Evolutionary conservation across 2,888 invertebrate species (phyloP).

Genomic region (Aphelenchoides bicaudatus): DNA sequence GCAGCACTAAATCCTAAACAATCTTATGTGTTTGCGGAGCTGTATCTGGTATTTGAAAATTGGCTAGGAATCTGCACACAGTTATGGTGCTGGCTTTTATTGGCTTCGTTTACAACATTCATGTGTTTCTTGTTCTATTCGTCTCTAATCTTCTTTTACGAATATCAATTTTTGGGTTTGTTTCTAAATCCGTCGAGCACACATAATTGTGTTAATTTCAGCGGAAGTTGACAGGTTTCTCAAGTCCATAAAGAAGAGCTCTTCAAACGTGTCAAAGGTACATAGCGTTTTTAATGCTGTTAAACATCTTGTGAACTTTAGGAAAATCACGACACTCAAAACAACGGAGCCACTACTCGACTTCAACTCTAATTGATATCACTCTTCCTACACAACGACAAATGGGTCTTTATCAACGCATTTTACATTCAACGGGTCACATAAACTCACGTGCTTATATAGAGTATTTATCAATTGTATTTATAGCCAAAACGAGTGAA

Average conservation of each 20-base stretch:
- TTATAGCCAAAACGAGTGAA: too few relatives aligned
- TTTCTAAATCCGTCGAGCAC: too few relatives aligned
- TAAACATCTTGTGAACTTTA: too few relatives aligned
- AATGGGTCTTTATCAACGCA: too few relatives aligned
- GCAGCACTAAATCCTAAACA: constrained; percentile 21
- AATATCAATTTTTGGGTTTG: constrained; percentile 37
- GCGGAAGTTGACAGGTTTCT: constrained; percentile 36
- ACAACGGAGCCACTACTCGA: constrained; percentile 17
- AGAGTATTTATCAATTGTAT: too few relatives aligned
- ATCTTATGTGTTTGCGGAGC: constrained; percentile 24
- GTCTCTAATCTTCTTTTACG: constrained; percentile 26
- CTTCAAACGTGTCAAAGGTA: constrained; percentile 33
- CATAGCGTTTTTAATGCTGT: too few relatives aligned
- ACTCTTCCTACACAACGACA: too few relatives aligned
- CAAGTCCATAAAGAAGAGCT: constrained; percentile 29
- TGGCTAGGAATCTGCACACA: constrained; percentile 25
- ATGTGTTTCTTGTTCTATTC: constrained; percentile 22
- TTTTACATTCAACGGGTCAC: too few relatives aligned
- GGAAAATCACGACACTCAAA: constrained; percentile 22
- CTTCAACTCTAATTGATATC: constrained; percentile 17
- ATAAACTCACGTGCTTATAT: too few relatives aligned
- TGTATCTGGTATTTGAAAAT: constrained; percentile 19
- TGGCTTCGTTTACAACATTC: constrained; percentile 18
- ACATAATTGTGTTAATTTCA: too few relatives aligned
- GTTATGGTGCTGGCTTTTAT: constrained; percentile 18